Base-by-base conservation (phyloP, 2,797 vertebrate species). In the Macropodus opercularis region DNA sequence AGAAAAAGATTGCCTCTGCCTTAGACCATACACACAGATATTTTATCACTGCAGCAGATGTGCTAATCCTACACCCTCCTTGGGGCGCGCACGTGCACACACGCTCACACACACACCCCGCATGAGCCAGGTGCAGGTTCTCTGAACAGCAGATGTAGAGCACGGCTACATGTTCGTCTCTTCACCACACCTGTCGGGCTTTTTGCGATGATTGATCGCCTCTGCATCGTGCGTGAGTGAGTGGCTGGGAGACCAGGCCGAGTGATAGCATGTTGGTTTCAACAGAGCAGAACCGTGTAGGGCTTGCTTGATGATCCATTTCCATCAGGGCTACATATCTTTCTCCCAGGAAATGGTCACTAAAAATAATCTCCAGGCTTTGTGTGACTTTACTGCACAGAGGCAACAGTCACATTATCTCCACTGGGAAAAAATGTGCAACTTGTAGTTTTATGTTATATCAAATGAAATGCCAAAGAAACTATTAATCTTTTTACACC, bases 1-100 rank as follows among this genome's bases (percentile, higher is more conserved):
- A 48, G 73, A 72, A 75, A 55, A 72, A 82, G 79, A 79, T 80
- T 80, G 72, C 56, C 46, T 52, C 69, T 82, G 81, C 77, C 79
- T 77, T 22, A 55, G 43, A 52, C 63, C 75, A 79, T 79, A 63
- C 41, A 75, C 39, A 49, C 51, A 62, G 27, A 75, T 80, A 77
- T 79, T 75, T 84, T 76, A 83, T 63, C 63, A 38, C 24, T 59
- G 56, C 49, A 76, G 55, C 77, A 80, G 74, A 80, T 86, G 84
- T 50, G n/a, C n/a, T 18, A 39, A 39, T 39, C n/a, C 36, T 39
- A 39, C 36, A 39, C 18, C 36, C 36, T 39, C 36, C 36, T 39
- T 9, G 18, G 17, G 18, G 18, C 8, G 18, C 17, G 18, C 36
- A 18, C 17, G 18, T 17, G 11, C 17, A 17, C 32, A 51, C 57